Evolutionary conservation across 2,113 vertebrate genomes (phyloP), one percentile per base, ranked within the genome.

Genomic region (Ranitomeya imitator): DNA sequence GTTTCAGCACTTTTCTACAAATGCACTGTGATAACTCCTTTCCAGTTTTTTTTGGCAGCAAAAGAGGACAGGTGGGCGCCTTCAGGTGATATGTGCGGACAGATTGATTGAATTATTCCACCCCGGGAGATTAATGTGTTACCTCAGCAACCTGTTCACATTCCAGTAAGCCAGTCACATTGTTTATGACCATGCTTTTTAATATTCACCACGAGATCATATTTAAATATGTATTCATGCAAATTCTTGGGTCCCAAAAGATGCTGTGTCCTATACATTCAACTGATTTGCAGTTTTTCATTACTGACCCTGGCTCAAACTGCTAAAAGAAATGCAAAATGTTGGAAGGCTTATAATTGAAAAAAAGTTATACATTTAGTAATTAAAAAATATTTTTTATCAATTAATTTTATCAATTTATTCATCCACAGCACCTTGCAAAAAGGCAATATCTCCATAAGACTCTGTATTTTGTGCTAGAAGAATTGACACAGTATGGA

Each of bases 51-150:
- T 85, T 89, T 89, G 81, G 87, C 87, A 89, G 87, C 60, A 78
- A 79, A 78, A 26, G 73, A 89, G 81, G 87, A 89, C 87, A 89
- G 87, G 87, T 89, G 87, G 87, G 83, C 87, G 87, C 82, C 87
- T 89, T 79, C 73, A 89, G 87, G 87, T 89, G 81, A 89, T 84
- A 85, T 78, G 73, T 89, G 87, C 65, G 87, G 87, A 89, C 82
- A 79, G 87, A 89, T 89, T 89, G 81, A 89, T 89, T 89, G 87
- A 89, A 89, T 89, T 89, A 89, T 89, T 89, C 87, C 87, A 89
- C 87, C 82, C 87, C 60, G n/a, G 60, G 87, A 89, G 87, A 89
- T 89, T 89, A 89, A 89, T 85, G 87, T 85, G 82, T 89, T 89
- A 85, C 87, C 87, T 89, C 87, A 89, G 87, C 87, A 89, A 89